These are phyloP conservation scores for Bolborhynchus lineola DNA, from an alignment of 2,113 vertebrate genomes.

Conservation along the genomic window DNA sequence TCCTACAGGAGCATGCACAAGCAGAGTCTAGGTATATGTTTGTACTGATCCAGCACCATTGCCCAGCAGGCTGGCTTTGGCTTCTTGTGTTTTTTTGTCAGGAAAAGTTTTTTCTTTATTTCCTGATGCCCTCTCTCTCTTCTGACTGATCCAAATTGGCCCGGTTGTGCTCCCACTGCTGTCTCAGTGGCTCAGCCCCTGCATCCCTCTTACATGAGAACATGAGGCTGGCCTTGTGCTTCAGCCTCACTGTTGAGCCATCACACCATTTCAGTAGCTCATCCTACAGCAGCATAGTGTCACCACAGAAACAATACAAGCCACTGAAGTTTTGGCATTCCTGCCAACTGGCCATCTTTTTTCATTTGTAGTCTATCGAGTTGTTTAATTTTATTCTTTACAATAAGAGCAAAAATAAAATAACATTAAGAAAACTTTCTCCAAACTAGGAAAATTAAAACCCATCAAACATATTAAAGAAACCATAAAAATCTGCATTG, in stretches of 20 bases:
- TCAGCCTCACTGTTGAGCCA: background rate
- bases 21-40: background rate
- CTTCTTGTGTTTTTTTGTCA: background rate
- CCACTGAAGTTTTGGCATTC: slow-evolving; percentile 32
- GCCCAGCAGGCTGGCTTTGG: background rate
- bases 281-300: background rate
- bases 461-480: slow-evolving; percentile 34
- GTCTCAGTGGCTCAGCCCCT: background rate
- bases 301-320: slow-evolving; percentile 47
- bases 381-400: slow-evolving; percentile 30
- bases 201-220: background rate
- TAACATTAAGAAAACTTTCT: slow-evolving; percentile 22
- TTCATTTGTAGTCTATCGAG: background rate
- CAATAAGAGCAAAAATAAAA: slow-evolving; percentile 47
- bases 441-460: slow-evolving; percentile 35
- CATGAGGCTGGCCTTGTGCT: background rate
- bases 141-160: background rate
- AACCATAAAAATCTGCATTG: slow-evolving; percentile 63
- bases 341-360: slow-evolving; percentile 33
- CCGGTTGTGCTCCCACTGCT: background rate
- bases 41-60: background rate
- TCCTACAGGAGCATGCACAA: background rate
- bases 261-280: background rate
- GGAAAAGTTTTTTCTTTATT: background rate
- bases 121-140: background rate